Percentiles rank a stretch among this genome's conserved stretches.
These are phyloP conservation scores for Brenthis hecate DNA, from an alignment of 2,888 invertebrate genomes.

Conservation along the genomic window DNA sequence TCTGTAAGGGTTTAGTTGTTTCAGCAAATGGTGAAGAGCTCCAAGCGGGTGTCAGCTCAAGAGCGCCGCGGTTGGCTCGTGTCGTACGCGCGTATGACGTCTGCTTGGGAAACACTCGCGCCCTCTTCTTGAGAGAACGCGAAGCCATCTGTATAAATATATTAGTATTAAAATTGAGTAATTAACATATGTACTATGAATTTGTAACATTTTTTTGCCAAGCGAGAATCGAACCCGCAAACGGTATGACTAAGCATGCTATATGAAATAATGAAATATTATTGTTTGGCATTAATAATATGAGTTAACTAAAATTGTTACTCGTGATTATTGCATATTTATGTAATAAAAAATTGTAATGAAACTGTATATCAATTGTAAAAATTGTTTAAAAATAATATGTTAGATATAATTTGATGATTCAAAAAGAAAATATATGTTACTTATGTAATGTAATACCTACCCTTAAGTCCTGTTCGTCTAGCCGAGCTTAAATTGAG, in stretches of 20 bases:
- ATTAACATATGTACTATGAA: not conserved
- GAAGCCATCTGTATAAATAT: conserved; percentile 90
- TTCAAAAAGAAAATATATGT: not conserved
- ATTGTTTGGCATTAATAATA: not conserved
- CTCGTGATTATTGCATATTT: too few species aligned
- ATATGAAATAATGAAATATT: not conserved
- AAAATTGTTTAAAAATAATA: not conserved
- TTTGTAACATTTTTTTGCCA: not conserved
- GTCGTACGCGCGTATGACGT: conserved; percentile 97
- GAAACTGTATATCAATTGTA: not conserved
- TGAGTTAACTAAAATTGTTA: not conserved
- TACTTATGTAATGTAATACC: not conserved
- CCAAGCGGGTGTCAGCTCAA: conserved; percentile 61
- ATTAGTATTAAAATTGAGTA: not conserved
- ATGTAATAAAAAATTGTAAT: too few species aligned
- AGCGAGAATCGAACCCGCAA: conserved; percentile 18
- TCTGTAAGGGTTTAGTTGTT: not conserved
- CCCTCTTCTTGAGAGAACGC: conserved; percentile 99
- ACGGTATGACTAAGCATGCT: conserved; percentile 10
- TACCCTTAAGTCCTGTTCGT: conserved; percentile 9
- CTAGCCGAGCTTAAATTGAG: conserved; percentile 6
- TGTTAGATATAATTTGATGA: not conserved
- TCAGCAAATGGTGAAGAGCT: conserved; percentile 25
- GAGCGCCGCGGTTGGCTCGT: conserved; percentile 93
- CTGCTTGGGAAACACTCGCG: conserved; percentile 96